Base-by-base conservation (phyloP, 2,113 vertebrate species). In the Leiothrix lutea region DNA sequence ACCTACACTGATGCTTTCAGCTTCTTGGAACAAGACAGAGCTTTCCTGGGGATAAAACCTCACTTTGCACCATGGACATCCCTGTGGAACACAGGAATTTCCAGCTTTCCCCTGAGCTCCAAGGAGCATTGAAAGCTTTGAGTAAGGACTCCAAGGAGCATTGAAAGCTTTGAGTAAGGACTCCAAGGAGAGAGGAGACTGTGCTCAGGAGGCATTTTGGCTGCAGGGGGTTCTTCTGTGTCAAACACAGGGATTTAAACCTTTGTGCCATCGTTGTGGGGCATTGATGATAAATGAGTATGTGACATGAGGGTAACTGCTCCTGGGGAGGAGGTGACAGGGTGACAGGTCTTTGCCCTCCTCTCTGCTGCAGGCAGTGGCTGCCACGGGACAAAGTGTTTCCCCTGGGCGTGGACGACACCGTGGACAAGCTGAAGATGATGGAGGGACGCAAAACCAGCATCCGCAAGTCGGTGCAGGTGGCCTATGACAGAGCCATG, bases 391-490 rank as follows among this genome's bases (percentile, higher is more conserved):
- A 99, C 94, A 99, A 99, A 94, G 98, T 99, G 83, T 98, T 98
- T 23, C 99, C 99, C 17, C 86, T 99, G 36, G 99, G 99, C 1
- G 96, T 98, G 57, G 99, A 99, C 11, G 98, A 99, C 95, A 99
- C 99, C 0, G 98, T 98, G 58, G 99, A 99, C 98, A 99, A 99
- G 96, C 97, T 99, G 79, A 99, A 99, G 91, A 99, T 99, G 96
- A 97, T 99, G 98, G 99, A 99, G 97, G 99, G 99, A 23, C 98
- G 99, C 51, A 99, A 99, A 97, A 98, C 98, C 94, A 99, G 99
- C 98, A 99, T 99, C 97, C 99, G 99, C 92, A 99, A 99, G 90
- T 99, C 99, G 0, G 99, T 99, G 69, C 99, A 99, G 97, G 98
- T 99, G 98, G 99, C 99, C 7, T 99, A 99, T 1, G 99, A 99